phyloP scores from a whole-genome alignment of 30 jellyfish, hydroid and myxozoan genomes.

The Morbakka virulenta region DNA sequence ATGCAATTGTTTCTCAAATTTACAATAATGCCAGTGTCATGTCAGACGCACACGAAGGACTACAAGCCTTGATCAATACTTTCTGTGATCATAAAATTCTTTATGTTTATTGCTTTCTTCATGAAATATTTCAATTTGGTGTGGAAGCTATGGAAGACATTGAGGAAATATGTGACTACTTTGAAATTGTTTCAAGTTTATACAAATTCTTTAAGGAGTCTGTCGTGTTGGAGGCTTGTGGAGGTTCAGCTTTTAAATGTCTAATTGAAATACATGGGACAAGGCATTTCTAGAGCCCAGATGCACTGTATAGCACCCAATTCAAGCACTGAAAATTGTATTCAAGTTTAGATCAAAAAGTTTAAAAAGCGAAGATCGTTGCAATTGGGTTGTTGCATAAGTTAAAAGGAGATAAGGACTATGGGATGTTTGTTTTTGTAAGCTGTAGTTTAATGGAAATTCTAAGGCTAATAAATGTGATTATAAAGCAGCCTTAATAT shows the following conservation, averaged over 20 bases:
- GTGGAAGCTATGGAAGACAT: background rate
- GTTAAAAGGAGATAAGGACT: background rate
- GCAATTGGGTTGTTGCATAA: slow-evolving; percentile 2
- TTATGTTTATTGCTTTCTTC: background rate
- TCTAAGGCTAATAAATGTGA: background rate
- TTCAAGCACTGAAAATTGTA: no score
- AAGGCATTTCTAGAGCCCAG: background rate
- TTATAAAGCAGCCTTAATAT: background rate
- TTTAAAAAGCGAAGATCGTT: slow-evolving; percentile 1
- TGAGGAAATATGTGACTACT: no score
- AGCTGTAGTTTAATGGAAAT: slow-evolving; percentile 7
- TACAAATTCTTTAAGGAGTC: background rate
- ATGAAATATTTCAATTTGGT: background rate
- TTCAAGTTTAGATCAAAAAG: background rate
- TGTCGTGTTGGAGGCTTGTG: background rate
- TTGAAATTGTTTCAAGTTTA: no score
- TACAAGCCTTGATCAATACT: no score
- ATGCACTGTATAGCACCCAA: no score
- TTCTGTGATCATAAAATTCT: no score
- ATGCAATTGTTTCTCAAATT: no score
- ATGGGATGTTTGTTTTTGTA: no score
- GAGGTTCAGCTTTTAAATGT: background rate
- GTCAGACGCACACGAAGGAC: no score
- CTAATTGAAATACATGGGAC: background rate
- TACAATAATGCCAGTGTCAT: no score